Evolutionary conservation across 2,797 vertebrate species (phyloP).

Genomic region (Eremophila alpestris): DNA sequence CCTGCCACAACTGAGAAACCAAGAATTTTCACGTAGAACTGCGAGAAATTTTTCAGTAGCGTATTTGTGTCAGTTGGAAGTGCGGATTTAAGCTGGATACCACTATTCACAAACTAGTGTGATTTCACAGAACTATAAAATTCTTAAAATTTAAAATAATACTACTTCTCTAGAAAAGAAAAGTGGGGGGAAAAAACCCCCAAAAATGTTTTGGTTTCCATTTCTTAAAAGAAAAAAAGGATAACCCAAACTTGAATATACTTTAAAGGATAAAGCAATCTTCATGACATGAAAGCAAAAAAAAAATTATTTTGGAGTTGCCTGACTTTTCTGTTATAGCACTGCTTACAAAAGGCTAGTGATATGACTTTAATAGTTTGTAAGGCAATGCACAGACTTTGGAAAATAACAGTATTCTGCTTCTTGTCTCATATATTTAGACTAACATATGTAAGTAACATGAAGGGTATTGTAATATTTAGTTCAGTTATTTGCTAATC

Average conservation of each 20-base stretch:
- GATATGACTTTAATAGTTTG: neutral
- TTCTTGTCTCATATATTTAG: neutral
- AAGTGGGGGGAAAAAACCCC: accelerated
- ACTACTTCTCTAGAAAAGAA: neutral
- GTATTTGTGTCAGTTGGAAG: neutral
- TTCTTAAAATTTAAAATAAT: neutral
- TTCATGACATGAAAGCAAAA: neutral
- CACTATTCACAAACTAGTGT: neutral
- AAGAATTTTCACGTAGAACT: neutral
- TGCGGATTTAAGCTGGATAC: neutral
- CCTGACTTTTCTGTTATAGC: neutral
- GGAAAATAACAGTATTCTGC: neutral
- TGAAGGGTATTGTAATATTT: neutral
- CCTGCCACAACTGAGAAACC: neutral
- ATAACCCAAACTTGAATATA: neutral
- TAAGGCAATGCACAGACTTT: neutral
- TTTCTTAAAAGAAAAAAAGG: neutral
- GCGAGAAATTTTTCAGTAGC: neutral
- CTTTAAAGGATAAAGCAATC: neutral
- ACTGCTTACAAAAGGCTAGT: neutral
- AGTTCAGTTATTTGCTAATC: neutral
- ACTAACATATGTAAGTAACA: neutral
- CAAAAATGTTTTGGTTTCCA: accelerated
- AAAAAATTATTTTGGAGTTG: neutral
- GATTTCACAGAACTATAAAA: neutral